phyloP scores from a whole-genome alignment of 1,140 invertebrate genomes.

The Contarinia nasturtii region DNA sequence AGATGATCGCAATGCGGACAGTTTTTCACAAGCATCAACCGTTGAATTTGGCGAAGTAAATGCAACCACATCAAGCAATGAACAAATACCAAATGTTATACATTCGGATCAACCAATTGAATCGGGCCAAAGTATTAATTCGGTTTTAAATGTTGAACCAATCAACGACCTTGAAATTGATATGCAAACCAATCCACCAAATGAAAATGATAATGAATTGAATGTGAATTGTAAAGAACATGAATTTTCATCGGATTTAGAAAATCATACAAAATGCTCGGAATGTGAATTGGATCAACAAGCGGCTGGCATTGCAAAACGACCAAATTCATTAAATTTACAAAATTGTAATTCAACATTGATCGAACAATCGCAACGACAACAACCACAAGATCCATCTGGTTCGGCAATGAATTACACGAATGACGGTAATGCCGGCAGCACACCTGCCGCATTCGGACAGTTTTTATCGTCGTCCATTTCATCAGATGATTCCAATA shows the following conservation, averaged over 20 bases:
- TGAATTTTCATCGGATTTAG: neutral
- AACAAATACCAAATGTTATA: neutral
- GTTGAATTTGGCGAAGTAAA: slow-evolving; percentile 19
- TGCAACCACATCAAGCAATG: no score
- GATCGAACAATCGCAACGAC: no score
- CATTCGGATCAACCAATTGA: neutral
- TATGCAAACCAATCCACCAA: neutral
- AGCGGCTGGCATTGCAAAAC: slow-evolving; percentile 9
- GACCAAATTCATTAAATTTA: slow-evolving; percentile 21
- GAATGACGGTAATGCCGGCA: no score
- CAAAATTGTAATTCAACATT: no score
- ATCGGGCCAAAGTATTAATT: neutral
- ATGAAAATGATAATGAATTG: neutral
- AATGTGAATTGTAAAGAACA: neutral
- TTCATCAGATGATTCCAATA: no score
- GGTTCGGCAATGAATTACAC: no score
- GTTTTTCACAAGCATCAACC: slow-evolving; percentile 21
- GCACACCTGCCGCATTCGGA: no score
- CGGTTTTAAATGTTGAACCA: neutral
- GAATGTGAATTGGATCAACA: neutral
- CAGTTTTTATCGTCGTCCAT: no score
- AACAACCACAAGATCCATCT: no score
- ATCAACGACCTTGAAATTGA: neutral
- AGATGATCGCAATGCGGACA: slow-evolving; percentile 13
- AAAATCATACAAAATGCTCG: neutral